Base-by-base conservation (phyloP, 2,797 vertebrate species). In the Rhynchonycteris naso region DNA sequence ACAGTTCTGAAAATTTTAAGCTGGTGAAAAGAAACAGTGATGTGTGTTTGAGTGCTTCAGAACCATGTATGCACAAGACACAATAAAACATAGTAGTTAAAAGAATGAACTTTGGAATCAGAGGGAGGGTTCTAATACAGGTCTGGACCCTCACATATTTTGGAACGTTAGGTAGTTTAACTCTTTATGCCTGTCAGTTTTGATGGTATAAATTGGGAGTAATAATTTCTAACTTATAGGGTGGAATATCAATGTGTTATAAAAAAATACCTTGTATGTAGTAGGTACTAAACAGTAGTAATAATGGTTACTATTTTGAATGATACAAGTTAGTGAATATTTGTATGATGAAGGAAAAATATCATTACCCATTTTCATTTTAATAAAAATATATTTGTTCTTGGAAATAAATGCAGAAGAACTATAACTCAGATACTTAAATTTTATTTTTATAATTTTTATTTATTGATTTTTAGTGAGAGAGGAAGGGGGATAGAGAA, bases 281-380 rank as follows among this genome's bases (percentile, higher is more conserved):
- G 30, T 52, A 79, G 59, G 24, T 38, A 87, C 21, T 87, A 56
- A 75, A 56, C 0, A 75, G 33, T 66, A 80, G 8, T 38, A 81
- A 72, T 66, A 63, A 56, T 72, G 52, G 66, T 80, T 66, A 82
- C 4, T 50, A 24, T 54, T 75, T 92, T 72, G 52, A 33, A 82
- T 65, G 43, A 82, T 50, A 50, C 71, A 83, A 22, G 12, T 58
- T 90, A 38, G 18, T 90, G 26, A 81, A 90, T 68, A 24, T 93
- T 79, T 78, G 15, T 88, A 50, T 83, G 69, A 21, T 95, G 50
- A 30, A 79, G 22, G 15, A 79, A 81, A 89, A 94, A 69, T 78
- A 24, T 50, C 15, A 82, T 69, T 81, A 72, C 10, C 33, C 24
- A 35, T 89, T 89, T 89, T 91, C 10, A 93, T 82, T 82, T 93